Evolutionary conservation across 2,888 invertebrate species (phyloP), one percentile per base, ranked within the genome.

Genomic region (Drosophila limbata): DNA sequence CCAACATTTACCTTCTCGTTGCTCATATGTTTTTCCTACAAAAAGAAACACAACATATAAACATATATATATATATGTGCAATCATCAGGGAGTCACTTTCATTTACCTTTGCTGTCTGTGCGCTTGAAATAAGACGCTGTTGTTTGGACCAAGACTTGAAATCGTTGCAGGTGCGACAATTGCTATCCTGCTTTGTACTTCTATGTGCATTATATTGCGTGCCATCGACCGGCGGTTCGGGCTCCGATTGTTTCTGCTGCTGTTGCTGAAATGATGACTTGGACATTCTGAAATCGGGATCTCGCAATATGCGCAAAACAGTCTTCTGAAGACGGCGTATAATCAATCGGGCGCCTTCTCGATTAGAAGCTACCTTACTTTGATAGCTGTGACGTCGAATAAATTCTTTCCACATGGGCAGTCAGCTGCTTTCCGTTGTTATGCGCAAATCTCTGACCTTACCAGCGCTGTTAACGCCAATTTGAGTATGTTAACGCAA

Each of bases 161-260:
- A 96, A 91, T 96, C 96, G 10, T 94, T 94, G 88, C 96, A 96
- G 0, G 95, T 94, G 80, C 95, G 94, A 81, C 96, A 96, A 76
- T 92, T 92, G 65, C 74, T 86, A 51, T 92, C 91, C 28, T 95
- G 95, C 56, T 82, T 69, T 6, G 50, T 11, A 28, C 13, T 61
- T 42, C 64, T 57, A 9, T 70, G 59, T 15, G 64, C 63, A 13
- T 35, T 63, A 13, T 44, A 74, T 60, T 69, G 57, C 17, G 74
- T n/a, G 57, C 63, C 42, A 10, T 77, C 67, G 0, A 50, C 37
- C 47, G 68, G 52, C 0, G 67, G 47, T 8, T 77, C 71, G 13
- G 62, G 37, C 10, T 73, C 52, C 6, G 69, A 2, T 52, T 64
- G 35, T 13, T 56, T 31, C 25, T 65, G 17, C 28, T 35, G 50